Evolutionary conservation across 2,888 invertebrate genomes (phyloP), one percentile per base, ranked within the genome.

Genomic region (Dexiosoma caninum): DNA sequence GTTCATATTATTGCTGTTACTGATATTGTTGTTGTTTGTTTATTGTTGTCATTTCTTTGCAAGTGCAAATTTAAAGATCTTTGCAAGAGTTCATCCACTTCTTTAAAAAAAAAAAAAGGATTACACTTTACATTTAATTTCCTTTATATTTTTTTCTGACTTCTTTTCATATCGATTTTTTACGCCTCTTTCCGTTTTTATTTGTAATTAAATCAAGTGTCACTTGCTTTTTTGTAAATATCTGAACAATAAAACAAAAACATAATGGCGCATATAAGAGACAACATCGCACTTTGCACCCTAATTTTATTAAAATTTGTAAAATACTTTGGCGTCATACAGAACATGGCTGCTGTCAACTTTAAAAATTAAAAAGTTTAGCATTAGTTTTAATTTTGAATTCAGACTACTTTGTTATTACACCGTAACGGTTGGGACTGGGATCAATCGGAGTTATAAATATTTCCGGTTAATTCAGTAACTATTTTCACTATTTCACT

Each of bases 1-100:
- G 42, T 23, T 62, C 16, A 8, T 40, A 21, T 6, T 62, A 5
- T 23, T 69, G 49, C 42, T 57, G 49, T 42, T 27, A 40, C 62
- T 69, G 62, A 12, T 19, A 8, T 2, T n/a, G 9, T 66, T 66
- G 23, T 27, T 51, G 19, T 53, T 57, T 66, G 30, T 44, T 72
- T n/a, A n/a, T n/a, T n/a, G 14, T 30, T 66, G 66, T 40, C 44
- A 19, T 21, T 19, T 49, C 37, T 40, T 19, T 59, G 9, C 37
- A n/a, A 30, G 21, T 32, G 60, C 62, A 35, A 23, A 23, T 32
- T 46, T 27, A 35, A 44, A 21, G n/a, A 12, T 49, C 40, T 55
- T 35, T 55, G 55, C 19, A 30, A 66, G 57, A 66, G 44, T 40
- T 49, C 49, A 23, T 7, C 12, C 8, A 12, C 23, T 30, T 9